These are phyloP conservation scores for Aurelia aurita DNA, from an alignment of 30 jellyfish, hydroid and myxozoan species.

Conservation along the genomic window DNA sequence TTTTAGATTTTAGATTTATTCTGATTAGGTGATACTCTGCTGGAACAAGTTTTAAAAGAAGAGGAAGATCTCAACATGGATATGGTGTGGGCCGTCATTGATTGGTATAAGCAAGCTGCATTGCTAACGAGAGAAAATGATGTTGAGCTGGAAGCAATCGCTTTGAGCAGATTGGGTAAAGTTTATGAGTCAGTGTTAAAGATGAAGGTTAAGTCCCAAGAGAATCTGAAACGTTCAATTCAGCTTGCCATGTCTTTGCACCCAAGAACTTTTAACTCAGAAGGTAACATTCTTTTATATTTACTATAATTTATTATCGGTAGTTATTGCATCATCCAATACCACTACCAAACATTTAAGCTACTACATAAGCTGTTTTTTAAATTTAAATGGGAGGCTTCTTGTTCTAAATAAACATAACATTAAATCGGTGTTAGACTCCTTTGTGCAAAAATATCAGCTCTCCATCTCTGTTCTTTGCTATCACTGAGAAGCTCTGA, in stretches of 20 bases:
- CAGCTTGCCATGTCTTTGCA: slow-evolving; percentile 70
- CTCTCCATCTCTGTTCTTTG: too few relatives aligned
- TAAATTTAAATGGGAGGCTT: too few relatives aligned
- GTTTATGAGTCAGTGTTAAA: slow-evolving; percentile 46
- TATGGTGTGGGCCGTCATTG: slow-evolving; percentile 73
- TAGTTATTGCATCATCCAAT: neutral
- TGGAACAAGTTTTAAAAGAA: slow-evolving; percentile 2
- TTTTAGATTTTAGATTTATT: neutral
- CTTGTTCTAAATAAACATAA: too few relatives aligned
- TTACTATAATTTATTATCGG: neutral
- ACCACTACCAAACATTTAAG: too few relatives aligned
- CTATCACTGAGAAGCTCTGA: too few relatives aligned
- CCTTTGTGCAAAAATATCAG: too few relatives aligned
- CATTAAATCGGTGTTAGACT: too few relatives aligned
- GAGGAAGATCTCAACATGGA: slow-evolving; percentile 17
- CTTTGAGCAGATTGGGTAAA: slow-evolving; percentile 80
- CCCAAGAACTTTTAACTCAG: slow-evolving; percentile 52
- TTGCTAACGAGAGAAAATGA: slow-evolving; percentile 73
- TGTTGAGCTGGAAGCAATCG: slow-evolving; percentile 80
- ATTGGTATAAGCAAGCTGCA: slow-evolving; percentile 76
- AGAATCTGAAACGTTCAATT: slow-evolving; percentile 50
- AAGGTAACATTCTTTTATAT: slow-evolving; percentile 1
- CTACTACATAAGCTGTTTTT: too few relatives aligned
- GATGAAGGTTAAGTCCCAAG: slow-evolving; percentile 56
- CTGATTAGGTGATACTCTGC: slow-evolving; percentile 37